Base-by-base conservation (phyloP, 1,140 invertebrate genomes). In the Trigoniulus corallinus region DNA sequence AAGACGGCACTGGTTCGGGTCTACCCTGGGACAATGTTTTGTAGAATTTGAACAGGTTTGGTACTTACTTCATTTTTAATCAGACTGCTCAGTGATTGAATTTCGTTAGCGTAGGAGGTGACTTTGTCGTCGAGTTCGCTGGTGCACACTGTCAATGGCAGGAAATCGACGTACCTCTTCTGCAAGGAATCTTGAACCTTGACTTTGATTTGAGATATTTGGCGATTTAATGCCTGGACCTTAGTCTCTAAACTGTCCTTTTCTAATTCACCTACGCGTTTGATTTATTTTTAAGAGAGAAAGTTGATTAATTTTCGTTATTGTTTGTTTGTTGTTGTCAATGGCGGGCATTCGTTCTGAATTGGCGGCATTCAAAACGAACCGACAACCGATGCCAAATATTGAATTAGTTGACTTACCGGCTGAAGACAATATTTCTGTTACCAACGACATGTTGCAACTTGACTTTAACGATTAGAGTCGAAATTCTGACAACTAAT, bases 11-110 rank as follows among this genome's bases (percentile, higher is more conserved):
- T n/a, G n/a, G n/a, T n/a, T n/a, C n/a, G n/a, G n/a, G n/a, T n/a
- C n/a, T n/a, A n/a, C n/a, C n/a, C n/a, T n/a, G n/a, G n/a, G n/a
- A 25, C 15, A 13, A 47, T 18, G 27, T 15, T 52, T 1, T 25
- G 25, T 37, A 52, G 10, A 15, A 34, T 10, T 3, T 15, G 10
- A 27, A 54, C 18, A 25, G 22, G 22, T 29, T 40, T 21, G 44
- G 20, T 15, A 40, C 3, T 24, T 57, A 67, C 64, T 58, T 67
- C 61, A 46, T 58, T 62, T 51, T 68, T 60, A 53, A 68, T 61
- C 27, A 56, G 61, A 15, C 58, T 51, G 15, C 49, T 44, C 2
- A 66, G 51, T 22, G 54, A 47, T n/a, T 59, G 47, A 57, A 65
- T 62, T 50, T 65, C 60, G 29, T 51, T 48, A 15, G 53, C 54